Evolutionary conservation across 2,888 invertebrate genomes (phyloP), one percentile per base, ranked within the genome.

Genomic region (Ornithoptera priamus): DNA sequence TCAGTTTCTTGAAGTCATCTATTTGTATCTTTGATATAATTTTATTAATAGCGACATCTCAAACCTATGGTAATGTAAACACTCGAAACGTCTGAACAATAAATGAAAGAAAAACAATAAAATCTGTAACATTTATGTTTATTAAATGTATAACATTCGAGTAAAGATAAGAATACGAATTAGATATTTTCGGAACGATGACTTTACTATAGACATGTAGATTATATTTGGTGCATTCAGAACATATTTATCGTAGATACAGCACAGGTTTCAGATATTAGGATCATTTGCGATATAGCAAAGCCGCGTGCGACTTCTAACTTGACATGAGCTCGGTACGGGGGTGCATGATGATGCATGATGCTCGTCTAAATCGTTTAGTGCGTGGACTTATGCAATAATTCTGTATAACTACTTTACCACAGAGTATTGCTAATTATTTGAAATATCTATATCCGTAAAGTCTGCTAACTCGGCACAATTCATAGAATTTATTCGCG

Each of bases 371-470:
- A 69, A 60, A 53, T 71, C 70, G 74, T 77, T 81, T 79, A 82
- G 83, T 85, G 84, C 77, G 63, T 75, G 75, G 67, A 72, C 75
- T 77, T 77, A 78, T 71, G 76, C 80, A 81, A 80, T 65, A 69
- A 53, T 59, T 66, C 75, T 75, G 73, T 76, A 78, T 80, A 76
- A 85, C 82, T 86, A 91, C 90, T 80, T 92, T 91, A 92, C 91
- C 92, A 78, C 74, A 75, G 73, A 74, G 75, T 77, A 72, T 68
- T 69, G 57, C 70, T 36, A 70, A 42, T 67, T 75, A 77, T 87
- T 89, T 88, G 84, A 87, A 85, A 77, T 84, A 82, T 84, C 78
- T 83, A 82, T 83, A 80, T 84, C 90, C 89, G 78, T 87, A 87
- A 73, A 83, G 77, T 78, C 89, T 88, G 76, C 82, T 87, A 83